A percentile compares a stretch with the other conserved stretches of the same genome.
Evolutionary conservation across 2,888 invertebrate genomes (phyloP).

Genomic region (Tholera decimalis): DNA sequence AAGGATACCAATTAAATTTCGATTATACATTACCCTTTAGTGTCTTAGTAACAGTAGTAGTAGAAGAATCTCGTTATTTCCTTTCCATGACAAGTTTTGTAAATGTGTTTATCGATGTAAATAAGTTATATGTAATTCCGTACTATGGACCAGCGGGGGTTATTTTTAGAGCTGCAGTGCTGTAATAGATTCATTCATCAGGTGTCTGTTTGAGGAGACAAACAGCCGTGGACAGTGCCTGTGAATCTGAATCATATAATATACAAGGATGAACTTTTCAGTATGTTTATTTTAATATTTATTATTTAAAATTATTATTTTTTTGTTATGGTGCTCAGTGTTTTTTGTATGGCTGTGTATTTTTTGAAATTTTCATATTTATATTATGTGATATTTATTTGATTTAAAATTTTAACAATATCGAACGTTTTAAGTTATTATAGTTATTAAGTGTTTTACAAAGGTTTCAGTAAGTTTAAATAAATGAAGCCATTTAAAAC

Average conservation of each 20-base stretch:
- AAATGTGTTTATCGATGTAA: slow-evolving; percentile 82
- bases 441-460: too few species aligned
- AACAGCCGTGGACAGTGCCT: slow-evolving; percentile 75
- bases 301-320: not conserved
- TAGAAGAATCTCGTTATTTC: slow-evolving; percentile 75
- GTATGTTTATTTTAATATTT: slow-evolving; percentile 72
- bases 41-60: slow-evolving; percentile 42
- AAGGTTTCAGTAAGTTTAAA: not conserved
- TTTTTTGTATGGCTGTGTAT: not conserved
- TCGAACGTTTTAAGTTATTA: too few species aligned
- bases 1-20: slow-evolving; percentile 29
- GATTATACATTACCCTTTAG: slow-evolving; percentile 35
- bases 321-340: slow-evolving; percentile 3
- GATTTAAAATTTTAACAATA: not conserved
- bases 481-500: too few species aligned
- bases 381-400: not conserved
- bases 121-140: slow-evolving; percentile 86
- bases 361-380: not conserved
- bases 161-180: slow-evolving; percentile 81
- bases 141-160: slow-evolving; percentile 80
- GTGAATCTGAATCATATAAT: slow-evolving; percentile 66
- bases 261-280: slow-evolving; percentile 76
- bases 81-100: slow-evolving; percentile 82
- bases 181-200: slow-evolving; percentile 79
- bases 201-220: slow-evolving; percentile 76